phyloP scores from a whole-genome alignment of 2,888 invertebrate genomes.

The Melolontha melolontha region DNA sequence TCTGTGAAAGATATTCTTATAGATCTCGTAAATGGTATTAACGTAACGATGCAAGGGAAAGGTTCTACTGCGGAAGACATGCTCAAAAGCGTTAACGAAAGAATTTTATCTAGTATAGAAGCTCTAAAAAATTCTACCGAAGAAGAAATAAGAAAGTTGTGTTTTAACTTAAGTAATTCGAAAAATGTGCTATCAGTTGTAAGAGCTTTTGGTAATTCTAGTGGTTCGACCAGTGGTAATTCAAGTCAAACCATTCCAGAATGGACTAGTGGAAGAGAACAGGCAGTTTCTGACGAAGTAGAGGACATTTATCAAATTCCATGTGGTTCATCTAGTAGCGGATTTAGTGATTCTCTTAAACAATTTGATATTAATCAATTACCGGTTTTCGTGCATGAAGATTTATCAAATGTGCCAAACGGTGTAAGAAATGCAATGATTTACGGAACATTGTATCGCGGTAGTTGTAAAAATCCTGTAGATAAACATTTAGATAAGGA shows the following conservation, averaged over 20 bases:
- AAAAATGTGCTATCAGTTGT: slow-evolving; percentile 62
- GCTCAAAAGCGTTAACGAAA: slow-evolving; percentile 61
- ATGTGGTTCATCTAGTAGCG: slow-evolving; percentile 62
- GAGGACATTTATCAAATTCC: slow-evolving; percentile 62
- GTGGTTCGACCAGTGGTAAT: slow-evolving; percentile 58
- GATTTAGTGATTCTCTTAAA: slow-evolving; percentile 61
- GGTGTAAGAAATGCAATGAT: slow-evolving; percentile 63
- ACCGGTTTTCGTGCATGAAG: slow-evolving; percentile 61
- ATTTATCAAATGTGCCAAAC: slow-evolving; percentile 60
- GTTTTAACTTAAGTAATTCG: slow-evolving; percentile 62
- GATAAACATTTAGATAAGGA: slow-evolving; percentile 46
- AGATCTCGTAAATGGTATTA: slow-evolving; percentile 63
- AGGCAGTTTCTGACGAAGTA: slow-evolving; percentile 56
- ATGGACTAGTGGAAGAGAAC: slow-evolving; percentile 52
- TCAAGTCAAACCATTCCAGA: slow-evolving; percentile 58
- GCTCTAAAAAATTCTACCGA: slow-evolving; percentile 60
- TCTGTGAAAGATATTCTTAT: slow-evolving; percentile 63
- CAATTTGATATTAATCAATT: slow-evolving; percentile 46
- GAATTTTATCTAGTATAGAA: slow-evolving; percentile 60
- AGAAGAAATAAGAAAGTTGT: slow-evolving; percentile 63
- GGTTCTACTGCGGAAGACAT: slow-evolving; percentile 61
- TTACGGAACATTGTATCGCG: slow-evolving; percentile 61
- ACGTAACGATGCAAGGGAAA: slow-evolving; percentile 61
- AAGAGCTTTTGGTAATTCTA: slow-evolving; percentile 61
- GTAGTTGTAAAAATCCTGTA: slow-evolving; percentile 47